These are phyloP conservation scores for Dendrophyllia cribrosa DNA, from an alignment of 64 coral and sea anemone genomes.

Conservation along the genomic window DNA sequence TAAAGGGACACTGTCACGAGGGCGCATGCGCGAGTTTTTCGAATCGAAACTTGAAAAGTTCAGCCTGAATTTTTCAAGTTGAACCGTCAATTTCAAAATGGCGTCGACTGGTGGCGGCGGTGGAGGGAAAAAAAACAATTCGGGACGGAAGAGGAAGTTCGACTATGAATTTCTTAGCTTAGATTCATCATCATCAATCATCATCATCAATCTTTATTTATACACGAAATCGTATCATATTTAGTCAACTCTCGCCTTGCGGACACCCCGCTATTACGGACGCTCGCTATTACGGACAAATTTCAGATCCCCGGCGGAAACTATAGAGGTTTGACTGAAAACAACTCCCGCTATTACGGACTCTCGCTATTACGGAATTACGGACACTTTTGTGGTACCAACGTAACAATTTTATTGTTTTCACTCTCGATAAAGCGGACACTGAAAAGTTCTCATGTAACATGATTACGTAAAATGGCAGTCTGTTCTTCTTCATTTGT, in stretches of 20 bases:
- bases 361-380: conserved; percentile 80
- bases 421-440: neutral
- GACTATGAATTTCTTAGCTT: too few relatives aligned
- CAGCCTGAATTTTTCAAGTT: too few relatives aligned
- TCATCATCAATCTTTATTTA: too few relatives aligned
- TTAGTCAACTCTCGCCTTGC: neutral
- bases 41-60: too few relatives aligned
- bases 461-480: neutral
- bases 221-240: too few relatives aligned
- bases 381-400: conserved; percentile 10
- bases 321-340: conserved; percentile 1
- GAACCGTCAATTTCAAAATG: too few relatives aligned
- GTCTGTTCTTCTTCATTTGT: neutral
- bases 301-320: neutral
- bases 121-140: too few relatives aligned
- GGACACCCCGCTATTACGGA: neutral
- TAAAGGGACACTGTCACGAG: too few relatives aligned
- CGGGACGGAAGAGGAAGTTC: too few relatives aligned
- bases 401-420: neutral
- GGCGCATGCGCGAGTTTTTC: too few relatives aligned
- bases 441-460: neutral
- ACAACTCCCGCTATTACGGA: conserved; percentile 67
- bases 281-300: neutral
- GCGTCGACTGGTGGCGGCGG: too few relatives aligned
- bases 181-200: too few relatives aligned